Evolutionary conservation across 1,140 invertebrate species (phyloP), one percentile per base, ranked within the genome.

Genomic region (Cheumatopsyche charites): DNA sequence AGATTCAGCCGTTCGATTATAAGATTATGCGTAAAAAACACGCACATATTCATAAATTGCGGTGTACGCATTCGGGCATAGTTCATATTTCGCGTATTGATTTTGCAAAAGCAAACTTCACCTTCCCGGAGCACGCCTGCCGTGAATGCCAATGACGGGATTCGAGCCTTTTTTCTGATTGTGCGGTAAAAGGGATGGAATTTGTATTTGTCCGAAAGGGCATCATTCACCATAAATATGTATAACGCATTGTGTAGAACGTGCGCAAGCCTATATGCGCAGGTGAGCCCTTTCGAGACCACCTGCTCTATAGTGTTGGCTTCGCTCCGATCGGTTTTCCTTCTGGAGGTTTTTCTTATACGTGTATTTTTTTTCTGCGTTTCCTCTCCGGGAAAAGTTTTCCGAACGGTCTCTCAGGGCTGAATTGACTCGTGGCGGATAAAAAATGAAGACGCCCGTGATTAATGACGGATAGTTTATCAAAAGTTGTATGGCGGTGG

Each of bases 401-500:
- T 17, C 62, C 29, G 62, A 29, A 52, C 36, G 36, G 36, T 65
- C 55, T 58, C 55, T 26, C 41, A 11, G 25, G 63, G 41, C 55
- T 26, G 62, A 74, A 74, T 74, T 52, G 69, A 62, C 73, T 74
- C 19, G 69, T 36, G 29, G 21, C 41, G 41, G 72, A 67, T 74
- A 74, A 74, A 74, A 74, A 74, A 74, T 74, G 73, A 71, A 74
- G 63, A 67, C 62, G 62, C 19, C 25, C 47, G 67, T 74, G 73
- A 74, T 74, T 74, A 74, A 74, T 74, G 73, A 74, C 65, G 68
- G 73, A 74, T 74, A 74, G 73, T 74, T 74, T 74, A 74, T 74
- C 73, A 74, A 71, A 74, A 68, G 63, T 74, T 74, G 73, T 74
- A 69, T 74, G 29, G 13, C 23, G 66, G 21, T 12, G 55, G 19